Base-by-base conservation (phyloP, 2,888 invertebrate genomes). In the Agrotis exclamationis region DNA sequence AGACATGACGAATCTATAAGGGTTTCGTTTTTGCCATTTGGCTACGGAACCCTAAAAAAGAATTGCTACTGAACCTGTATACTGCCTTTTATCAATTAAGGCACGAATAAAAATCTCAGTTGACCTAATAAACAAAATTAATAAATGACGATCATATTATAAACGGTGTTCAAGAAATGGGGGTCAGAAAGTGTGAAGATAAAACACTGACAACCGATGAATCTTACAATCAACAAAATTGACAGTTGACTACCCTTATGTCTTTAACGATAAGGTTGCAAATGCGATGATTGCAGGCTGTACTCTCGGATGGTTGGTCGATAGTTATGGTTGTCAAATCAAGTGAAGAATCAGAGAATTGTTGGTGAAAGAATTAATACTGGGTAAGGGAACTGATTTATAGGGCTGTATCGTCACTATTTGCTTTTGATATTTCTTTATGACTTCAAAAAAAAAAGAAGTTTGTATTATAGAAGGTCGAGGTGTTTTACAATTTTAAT, bases 321-420 rank as follows among this genome's bases (percentile, higher is more conserved):
- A 54, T 24, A 20, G 62, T 70, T 83, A 92, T 87, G 93, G 92
- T 79, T 92, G 89, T 13, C 88, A 75, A 64, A 54, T n/a, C 53
- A 47, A 63, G 48, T 33, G 11, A 57, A 54, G 33, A 20, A 67
- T 44, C 39, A 70, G n/a, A 64, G 18, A 67, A 54, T 50, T 63
- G 20, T 58, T 33, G 47, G 24, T 28, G 3, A 63, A 67, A 60
- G 2, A 62, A 64, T 45, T 50, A 11, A 39, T 39, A 73, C 50
- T 76, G 24, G 33, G 22, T 22, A 20, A 50, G 18, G 11, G n/a
- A 58, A 50, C 54, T 22, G 14, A 63, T 67, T 67, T 67, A 0
- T 70, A 79, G 71, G 82, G 82, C 44, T 81, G 70, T 14, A 67
- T 51, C 7, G 33, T 33, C 7, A 33, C 33, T 33, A 33, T 33